These are phyloP conservation scores for Zoroaster sp. DNA, from an alignment of 53 echinoderm and acorn worm species.

Conservation along the genomic window DNA sequence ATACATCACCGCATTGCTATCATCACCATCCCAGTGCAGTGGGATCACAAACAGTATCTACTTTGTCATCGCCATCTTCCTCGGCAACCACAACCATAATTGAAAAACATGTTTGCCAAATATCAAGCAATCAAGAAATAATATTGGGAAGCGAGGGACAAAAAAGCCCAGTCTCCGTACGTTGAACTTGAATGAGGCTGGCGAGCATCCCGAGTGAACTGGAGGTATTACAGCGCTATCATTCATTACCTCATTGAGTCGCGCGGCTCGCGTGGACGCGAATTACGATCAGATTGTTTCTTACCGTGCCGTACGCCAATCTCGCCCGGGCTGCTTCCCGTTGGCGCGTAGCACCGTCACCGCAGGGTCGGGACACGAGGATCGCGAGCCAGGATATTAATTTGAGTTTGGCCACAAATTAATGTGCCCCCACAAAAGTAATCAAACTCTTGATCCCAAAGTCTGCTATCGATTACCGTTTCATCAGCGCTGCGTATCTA, in stretches of 20 bases:
- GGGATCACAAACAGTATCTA: constrained; percentile 10
- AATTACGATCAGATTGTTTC: background rate
- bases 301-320: constrained; percentile 7
- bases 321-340: constrained; percentile 23
- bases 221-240: constrained; percentile 29
- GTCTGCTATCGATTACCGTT: constrained; percentile 56
- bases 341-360: constrained; percentile 22
- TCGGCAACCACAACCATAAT: constrained; percentile 42
- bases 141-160: constrained; percentile 42
- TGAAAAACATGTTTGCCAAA: constrained; percentile 55
- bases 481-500: constrained; percentile 48
- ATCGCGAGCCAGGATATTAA: constrained; percentile 38
- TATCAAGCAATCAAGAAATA: constrained; percentile 57
- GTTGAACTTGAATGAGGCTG: constrained; percentile 22
- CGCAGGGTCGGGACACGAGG: constrained; percentile 49
- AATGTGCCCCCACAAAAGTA: constrained; percentile 59
- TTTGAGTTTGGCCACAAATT: constrained; percentile 60
- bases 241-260: constrained; percentile 47
- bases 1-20: background rate
- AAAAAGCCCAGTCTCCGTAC: background rate
- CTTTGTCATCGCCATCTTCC: constrained; percentile 38
- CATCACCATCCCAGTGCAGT: constrained; percentile 16
- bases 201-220: background rate
- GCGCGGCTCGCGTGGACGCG: constrained; percentile 3
- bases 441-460: constrained; percentile 56